Evolutionary conservation across 2,113 vertebrate species (phyloP).

Genomic region (Leptodactylus fuscus): DNA sequence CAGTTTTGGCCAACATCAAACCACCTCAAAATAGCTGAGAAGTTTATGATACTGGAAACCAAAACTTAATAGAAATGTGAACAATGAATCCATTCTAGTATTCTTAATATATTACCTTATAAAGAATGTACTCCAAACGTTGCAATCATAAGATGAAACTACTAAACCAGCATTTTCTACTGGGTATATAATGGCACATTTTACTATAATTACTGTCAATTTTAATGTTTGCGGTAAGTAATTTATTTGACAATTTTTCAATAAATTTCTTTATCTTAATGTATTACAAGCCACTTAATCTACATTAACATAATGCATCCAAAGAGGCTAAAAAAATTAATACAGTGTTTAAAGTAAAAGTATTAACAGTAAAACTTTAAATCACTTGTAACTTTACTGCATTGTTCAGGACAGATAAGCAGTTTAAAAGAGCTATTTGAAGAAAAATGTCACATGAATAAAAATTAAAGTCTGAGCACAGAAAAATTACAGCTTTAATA

Average conservation of each 20-base stretch:
- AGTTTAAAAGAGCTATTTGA: conserved; percentile 56
- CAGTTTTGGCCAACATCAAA: too few species aligned
- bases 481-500: conserved; percentile 56
- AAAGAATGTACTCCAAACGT: conserved; percentile 15
- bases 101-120: conserved; percentile 1
- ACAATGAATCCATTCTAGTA: not conserved
- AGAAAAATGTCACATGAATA: conserved; percentile 50
- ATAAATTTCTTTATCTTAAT: conserved; percentile 56
- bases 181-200: conserved; percentile 43
- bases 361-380: conserved; percentile 57
- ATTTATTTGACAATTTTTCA: conserved; percentile 49
- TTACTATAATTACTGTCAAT: conserved; percentile 53
- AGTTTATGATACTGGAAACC: not conserved
- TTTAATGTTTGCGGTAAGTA: conserved; percentile 50
- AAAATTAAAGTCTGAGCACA: conserved; percentile 48
- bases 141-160: not conserved
- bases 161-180: conserved; percentile 46
- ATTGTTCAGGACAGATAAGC: conserved; percentile 52
- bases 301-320: conserved; percentile 56
- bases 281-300: conserved; percentile 58
- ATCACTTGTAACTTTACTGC: conserved; percentile 52
- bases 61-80: not conserved
- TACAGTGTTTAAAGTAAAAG: conserved; percentile 45
- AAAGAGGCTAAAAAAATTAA: conserved; percentile 48
- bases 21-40: not conserved